These are phyloP conservation scores for Maniola hyperantus DNA, from an alignment of 2,888 invertebrate species.

Conservation along the genomic window DNA sequence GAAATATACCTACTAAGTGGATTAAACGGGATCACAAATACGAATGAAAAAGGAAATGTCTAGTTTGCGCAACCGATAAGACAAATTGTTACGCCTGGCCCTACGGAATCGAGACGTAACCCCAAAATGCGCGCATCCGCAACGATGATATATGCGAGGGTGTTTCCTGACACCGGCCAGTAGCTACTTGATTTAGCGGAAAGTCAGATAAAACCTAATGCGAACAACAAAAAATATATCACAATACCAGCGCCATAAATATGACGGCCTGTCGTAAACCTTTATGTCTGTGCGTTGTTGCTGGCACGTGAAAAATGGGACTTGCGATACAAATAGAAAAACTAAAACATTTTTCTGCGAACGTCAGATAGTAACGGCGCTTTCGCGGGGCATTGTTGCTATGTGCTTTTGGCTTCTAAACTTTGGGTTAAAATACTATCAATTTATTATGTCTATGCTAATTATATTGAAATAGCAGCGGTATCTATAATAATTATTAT, in stretches of 20 bases:
- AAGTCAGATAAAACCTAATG: conserved; percentile 83
- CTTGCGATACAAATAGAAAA: conserved; percentile 65
- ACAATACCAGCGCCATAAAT: conserved; percentile 81
- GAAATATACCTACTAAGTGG: conserved; percentile 10
- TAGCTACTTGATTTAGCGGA: conserved; percentile 83
- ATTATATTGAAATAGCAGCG: not conserved
- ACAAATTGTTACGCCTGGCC: conserved; percentile 65
- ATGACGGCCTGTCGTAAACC: conserved; percentile 82
- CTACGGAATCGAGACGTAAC: conserved; percentile 67
- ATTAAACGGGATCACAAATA: conserved; percentile 18
- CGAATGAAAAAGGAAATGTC: conserved; percentile 53
- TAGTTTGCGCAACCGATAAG: conserved; percentile 64
- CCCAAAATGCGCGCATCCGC: conserved; percentile 77
- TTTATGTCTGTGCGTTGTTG: conserved; percentile 78
- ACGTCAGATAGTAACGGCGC: conserved; percentile 40
- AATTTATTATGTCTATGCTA: not conserved
- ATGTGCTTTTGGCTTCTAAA: conserved; percentile 35
- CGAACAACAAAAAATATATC: conserved; percentile 82
- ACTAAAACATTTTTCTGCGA: conserved; percentile 49
- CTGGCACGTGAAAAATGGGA: conserved; percentile 79
- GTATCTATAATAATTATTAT: not conserved
- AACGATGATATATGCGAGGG: conserved; percentile 77
- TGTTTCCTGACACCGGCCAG: conserved; percentile 82
- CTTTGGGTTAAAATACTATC: conserved; percentile 8
- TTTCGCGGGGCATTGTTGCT: conserved; percentile 37